Conservation (phyloP, 2,888 invertebrate species). For the Caenorhabditis macrosperma region DNA sequence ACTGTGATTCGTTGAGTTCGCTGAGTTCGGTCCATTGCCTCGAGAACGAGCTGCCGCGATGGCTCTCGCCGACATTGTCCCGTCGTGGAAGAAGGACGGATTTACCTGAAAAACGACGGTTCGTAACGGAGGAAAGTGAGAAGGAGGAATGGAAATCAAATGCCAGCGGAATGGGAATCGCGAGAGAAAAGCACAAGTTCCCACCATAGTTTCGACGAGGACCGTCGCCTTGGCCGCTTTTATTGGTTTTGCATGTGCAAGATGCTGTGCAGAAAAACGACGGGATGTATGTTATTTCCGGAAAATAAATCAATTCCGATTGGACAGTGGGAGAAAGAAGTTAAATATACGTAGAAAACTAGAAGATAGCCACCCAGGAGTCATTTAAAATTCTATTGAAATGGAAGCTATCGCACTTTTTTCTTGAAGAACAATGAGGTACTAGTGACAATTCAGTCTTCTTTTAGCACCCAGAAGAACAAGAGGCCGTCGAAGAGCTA, state of each 20-base stretch:
- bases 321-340: background rate
- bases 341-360: no score
- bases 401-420: no score
- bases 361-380: no score
- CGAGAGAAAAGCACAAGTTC: slow-evolving; percentile 29
- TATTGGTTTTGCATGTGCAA: slow-evolving; percentile 49
- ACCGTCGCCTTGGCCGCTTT: slow-evolving; percentile 21
- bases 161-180: background rate
- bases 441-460: background rate
- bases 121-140: background rate
- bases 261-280: slow-evolving; percentile 1
- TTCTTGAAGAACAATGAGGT: no score
- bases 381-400: background rate
- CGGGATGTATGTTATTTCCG: background rate
- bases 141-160: background rate
- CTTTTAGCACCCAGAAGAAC: background rate
- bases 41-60: slow-evolving; percentile 48
- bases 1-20: slow-evolving; percentile 17
- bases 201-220: slow-evolving; percentile 46
- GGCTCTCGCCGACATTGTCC: slow-evolving; percentile 58
- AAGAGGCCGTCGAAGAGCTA: background rate
- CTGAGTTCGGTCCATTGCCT: background rate
- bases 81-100: slow-evolving; percentile 10
- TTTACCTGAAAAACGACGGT: slow-evolving; percentile 12
- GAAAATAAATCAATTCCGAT: no score